Evolutionary conservation across 2,113 vertebrate genomes (phyloP).

Genomic region (Deroptyus accipitrinus): DNA sequence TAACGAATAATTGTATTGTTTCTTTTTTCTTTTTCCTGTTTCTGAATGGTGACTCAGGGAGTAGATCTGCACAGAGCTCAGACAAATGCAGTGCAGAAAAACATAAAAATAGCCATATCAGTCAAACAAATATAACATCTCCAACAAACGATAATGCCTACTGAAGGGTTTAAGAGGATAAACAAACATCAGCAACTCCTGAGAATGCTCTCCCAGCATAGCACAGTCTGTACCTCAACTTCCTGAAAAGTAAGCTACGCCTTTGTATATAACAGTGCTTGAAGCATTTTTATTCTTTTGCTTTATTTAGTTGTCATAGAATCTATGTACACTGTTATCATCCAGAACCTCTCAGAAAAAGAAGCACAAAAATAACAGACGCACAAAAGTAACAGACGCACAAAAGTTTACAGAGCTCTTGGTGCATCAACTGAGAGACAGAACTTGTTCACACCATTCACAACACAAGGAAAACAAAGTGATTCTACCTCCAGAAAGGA

Average conservation of each 20-base stretch:
- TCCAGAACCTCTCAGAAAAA: background rate
- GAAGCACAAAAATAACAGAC: background rate
- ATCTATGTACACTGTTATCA: background rate
- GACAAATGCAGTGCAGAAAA: background rate
- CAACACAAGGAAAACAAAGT: background rate
- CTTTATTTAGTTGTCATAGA: background rate
- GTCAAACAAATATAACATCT: background rate
- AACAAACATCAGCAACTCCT: background rate
- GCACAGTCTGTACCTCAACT: background rate
- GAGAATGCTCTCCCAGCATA: background rate
- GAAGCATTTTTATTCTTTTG: background rate
- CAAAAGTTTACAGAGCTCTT: background rate
- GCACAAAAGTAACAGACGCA: background rate
- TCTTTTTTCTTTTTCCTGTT: background rate
- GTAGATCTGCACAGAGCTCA: background rate
- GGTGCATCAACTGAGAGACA: background rate
- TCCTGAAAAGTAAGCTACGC: background rate
- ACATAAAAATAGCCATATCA: background rate
- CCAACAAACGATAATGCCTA: rapidly evolving
- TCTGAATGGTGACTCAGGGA: background rate
- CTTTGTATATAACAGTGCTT: background rate
- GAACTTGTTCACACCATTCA: background rate
- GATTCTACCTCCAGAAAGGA: background rate
- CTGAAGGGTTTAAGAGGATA: background rate
- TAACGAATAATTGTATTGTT: background rate